Evolutionary conservation across 2,797 vertebrate species (phyloP).

Genomic region (Trichosurus vulpecula): DNA sequence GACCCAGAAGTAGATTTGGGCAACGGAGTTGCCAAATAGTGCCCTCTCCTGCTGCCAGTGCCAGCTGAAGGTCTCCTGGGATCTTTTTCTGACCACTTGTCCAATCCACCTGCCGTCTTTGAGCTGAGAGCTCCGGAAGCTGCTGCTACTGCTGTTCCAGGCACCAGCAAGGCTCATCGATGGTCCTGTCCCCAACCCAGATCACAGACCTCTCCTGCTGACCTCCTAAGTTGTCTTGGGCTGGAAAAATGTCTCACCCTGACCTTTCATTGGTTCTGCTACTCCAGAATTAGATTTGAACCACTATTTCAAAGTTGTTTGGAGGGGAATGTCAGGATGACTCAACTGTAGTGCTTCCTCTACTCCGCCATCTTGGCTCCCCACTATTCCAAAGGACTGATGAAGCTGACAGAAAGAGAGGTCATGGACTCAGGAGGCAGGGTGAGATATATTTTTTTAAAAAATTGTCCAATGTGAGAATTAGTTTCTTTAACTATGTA

Average conservation of each 20-base stretch:
- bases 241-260: neutral
- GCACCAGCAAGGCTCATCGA: neutral
- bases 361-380: neutral
- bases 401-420: neutral
- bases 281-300: neutral
- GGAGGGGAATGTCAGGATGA: neutral
- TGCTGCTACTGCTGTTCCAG: neutral
- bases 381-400: neutral
- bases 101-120: neutral
- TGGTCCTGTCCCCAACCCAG: neutral
- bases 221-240: neutral
- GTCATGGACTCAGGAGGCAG: neutral
- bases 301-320: neutral
- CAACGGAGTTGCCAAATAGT: neutral
- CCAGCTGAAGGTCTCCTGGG: neutral
- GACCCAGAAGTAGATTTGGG: neutral
- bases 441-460: neutral
- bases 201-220: neutral
- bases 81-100: neutral
- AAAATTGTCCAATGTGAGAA: neutral
- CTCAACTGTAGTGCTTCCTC: neutral
- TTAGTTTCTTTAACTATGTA: neutral
- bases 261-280: neutral
- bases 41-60: neutral
- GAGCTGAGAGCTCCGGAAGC: neutral